These are phyloP conservation scores for Cyprinodon variegatus DNA, from an alignment of 2,113 vertebrate genomes.

Conservation along the genomic window DNA sequence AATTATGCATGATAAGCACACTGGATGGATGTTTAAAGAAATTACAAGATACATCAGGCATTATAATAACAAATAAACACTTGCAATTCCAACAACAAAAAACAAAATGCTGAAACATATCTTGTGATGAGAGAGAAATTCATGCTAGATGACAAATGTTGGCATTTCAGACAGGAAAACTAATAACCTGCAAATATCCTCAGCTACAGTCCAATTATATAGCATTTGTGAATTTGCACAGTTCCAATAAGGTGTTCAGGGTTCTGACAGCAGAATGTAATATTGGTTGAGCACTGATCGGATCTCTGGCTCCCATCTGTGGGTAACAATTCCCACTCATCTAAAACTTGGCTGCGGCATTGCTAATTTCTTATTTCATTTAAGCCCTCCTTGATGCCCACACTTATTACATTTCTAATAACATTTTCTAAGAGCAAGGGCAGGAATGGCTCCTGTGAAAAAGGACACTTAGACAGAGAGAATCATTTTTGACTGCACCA, in stretches of 20 bases:
- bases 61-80: constrained; percentile 11
- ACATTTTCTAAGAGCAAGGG: constrained; percentile 9
- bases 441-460: background rate
- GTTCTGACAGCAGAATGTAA: constrained; percentile 30
- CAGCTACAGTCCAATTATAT: constrained; percentile 35
- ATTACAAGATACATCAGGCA: background rate
- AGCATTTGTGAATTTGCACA: constrained; percentile 22
- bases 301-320: constrained; percentile 20
- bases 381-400: constrained; percentile 1
- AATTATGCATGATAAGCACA: constrained; percentile 45
- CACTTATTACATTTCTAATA: constrained; percentile 39
- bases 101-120: constrained; percentile 11
- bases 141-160: constrained; percentile 14
- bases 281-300: constrained; percentile 38
- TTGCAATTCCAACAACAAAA: constrained; percentile 19
- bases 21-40: constrained; percentile 2
- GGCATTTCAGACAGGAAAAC: constrained; percentile 15
- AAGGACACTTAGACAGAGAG: background rate
- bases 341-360: constrained; percentile 9
- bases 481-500: constrained; percentile 6
- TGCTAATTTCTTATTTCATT: constrained; percentile 34
- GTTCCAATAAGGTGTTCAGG: constrained; percentile 11
- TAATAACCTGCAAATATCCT: constrained; percentile 35
- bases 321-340: constrained; percentile 13
- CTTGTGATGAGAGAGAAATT: constrained; percentile 12